Base-by-base conservation (phyloP, 2,113 vertebrate genomes). In the Dicaeum eximium region DNA sequence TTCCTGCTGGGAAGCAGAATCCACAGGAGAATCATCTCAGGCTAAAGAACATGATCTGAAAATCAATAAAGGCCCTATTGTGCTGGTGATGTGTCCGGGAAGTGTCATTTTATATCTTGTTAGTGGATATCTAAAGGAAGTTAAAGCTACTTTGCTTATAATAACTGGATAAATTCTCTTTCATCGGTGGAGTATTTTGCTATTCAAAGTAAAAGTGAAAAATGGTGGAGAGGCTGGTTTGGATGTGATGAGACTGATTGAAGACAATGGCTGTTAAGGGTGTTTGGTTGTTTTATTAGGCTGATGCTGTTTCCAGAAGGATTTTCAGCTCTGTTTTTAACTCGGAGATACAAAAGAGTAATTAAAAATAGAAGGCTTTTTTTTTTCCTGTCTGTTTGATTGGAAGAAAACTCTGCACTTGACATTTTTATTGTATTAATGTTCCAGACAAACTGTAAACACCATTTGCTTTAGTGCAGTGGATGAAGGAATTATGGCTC, bases 21-120 rank as follows among this genome's bases (percentile, higher is more conserved):
- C 90, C 98, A 97, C 98, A 91, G 79, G 98, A 97, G 98, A 98
- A 93, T 97, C 96, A 95, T 98, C 97, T 97, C 88, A 96, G 86
- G 91, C 94, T 97, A 91, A 91, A 98, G 96, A 98, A 98, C 97
- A 97, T 98, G 98, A 98, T 98, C 98, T 97, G 97, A 98, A 98
- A 98, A 98, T 98, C 98, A 97, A 98, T 98, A 97, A 94, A 95
- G 94, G 83, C 89, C 92, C 89, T 95, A 95, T 97, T 98, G 97
- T 97, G 97, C 97, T 97, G 94, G 95, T 95, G 97, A 97, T 98
- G 97, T 97, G 97, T 98, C 97, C 84, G 48, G 98, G 97, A 98
- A 98, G 97, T 98, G 98, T 98, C 97, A 97, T 98, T 98, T 98
- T 98, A 93, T 97, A 97, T 97, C 95, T 98, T 96, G 91, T 96